Evolutionary conservation across 1,140 invertebrate species (phyloP), one percentile per base, ranked within the genome.

Genomic region (Galleria mellonella): DNA sequence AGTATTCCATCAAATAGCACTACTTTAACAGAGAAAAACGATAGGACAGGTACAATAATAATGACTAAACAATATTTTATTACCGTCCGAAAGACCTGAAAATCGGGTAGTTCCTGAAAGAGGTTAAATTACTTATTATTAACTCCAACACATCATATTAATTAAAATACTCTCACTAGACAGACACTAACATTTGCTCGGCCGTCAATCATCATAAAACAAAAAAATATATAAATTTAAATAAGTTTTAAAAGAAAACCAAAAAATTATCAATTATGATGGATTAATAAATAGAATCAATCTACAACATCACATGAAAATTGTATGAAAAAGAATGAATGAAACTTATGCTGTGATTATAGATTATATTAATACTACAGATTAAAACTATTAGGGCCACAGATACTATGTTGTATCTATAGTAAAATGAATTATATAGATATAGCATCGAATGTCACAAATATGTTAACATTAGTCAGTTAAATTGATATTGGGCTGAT

Each of bases 61-160:
- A 91, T 91, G 32, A 91, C 83, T 15, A 89, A 78, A 68, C 87
- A 90, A 67, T 91, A 91, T 66, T 87, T 87, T 37, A 91, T 87
- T 32, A 91, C 89, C 47, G 88, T 90, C 58, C 83, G 88, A 65
- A 91, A 91, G 10, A 90, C 86, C 56, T 87, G 86, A 55, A 88
- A 89, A 61, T 89, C 89, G 48, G 88, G 84, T 62, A 87, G 56
- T 62, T 87, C 85, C 86, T 88, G 62, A 61, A 85, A 85, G 36
- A 47, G 52, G 65, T 60, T 49, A 55, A 51, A 45, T 64, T 62
- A 52, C 11, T 17, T 40, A 43, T 32, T 38, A 39, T 5, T 28
- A 39, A 5, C 2, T 17, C 15, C 1, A 13, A 11, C 3, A 37
- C 4, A 1, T 12, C 2, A 9, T 6, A n/a, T 2, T 23, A 37